Base-by-base conservation (phyloP, 2,888 invertebrate genomes). In the Girardia tigrina region DNA sequence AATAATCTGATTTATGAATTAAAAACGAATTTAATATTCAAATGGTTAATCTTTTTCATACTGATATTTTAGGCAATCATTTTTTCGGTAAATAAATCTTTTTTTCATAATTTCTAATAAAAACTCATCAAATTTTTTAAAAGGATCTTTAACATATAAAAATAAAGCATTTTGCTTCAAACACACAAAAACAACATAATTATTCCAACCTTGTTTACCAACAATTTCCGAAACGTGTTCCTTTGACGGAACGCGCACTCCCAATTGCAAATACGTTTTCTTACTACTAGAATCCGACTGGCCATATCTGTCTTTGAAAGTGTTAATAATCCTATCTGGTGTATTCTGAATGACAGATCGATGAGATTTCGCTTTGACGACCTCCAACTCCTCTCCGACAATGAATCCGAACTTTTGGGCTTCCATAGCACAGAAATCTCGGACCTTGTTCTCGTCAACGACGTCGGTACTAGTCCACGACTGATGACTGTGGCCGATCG, bases 191-290 rank as follows among this genome's bases (percentile, higher is more conserved):
- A n/a, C n/a, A n/a, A n/a, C n/a, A n/a, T n/a, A n/a, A n/a, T n/a
- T n/a, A n/a, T n/a, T n/a, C n/a, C n/a, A 26, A 74, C 74, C 74
- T 74, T 69, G 71, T 74, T 74, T 74, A 8, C 74, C 74, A 23
- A 74, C 74, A 6, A 74, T 74, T 73, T 74, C 74, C 23, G 74
- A 74, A 27, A 74, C 74, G 27, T 74, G 74, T 26, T 74, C 74
- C 27, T 74, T 74, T 23, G 26, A 26, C 16, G 74, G 74, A 1
- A 74, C 74, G 6, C 74, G 71, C 6, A 74, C 71, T 20, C 74
- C 74, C 20, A 74, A 20, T 73, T 74, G 74, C 6, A 74, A 26
- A 73, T 74, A 74, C 14, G 74, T 23, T 6, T 70, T 69, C 26
- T 74, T 74, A 6, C 71, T 74, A 16, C 70, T 74, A 6, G 74